These are phyloP conservation scores for Hemicentrotus pulcherrimus DNA, from an alignment of 35 echinoderm and acorn worm genomes.

Conservation along the genomic window DNA sequence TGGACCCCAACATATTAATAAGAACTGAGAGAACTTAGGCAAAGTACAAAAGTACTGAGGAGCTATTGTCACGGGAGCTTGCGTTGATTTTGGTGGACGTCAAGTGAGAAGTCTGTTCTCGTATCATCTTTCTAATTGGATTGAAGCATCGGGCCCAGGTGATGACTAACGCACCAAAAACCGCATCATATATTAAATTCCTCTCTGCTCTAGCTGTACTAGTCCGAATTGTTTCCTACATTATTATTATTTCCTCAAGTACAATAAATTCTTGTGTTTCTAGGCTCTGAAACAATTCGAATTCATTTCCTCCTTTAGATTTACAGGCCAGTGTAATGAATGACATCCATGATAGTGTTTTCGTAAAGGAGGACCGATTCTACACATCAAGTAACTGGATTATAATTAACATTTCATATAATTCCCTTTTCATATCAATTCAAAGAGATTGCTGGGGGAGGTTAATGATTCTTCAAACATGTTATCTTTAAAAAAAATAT, in stretches of 20 bases:
- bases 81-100: background rate
- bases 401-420: no score
- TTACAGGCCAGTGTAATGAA: background rate
- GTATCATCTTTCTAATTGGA: conserved; percentile 5
- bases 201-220: background rate
- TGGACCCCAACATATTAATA: no score
- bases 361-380: background rate
- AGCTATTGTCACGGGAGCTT: no score
- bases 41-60: no score
- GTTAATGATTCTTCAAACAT: no score
- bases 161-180: background rate
- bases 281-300: background rate
- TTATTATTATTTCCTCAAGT: background rate
- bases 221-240: background rate
- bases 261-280: background rate
- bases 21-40: no score
- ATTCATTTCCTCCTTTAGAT: background rate
- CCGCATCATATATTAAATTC: background rate
- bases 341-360: no score
- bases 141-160: background rate
- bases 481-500: no score
- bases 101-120: background rate
- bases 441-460: no score
- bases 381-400: no score
- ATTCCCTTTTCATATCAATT: no score